Percentiles rank a stretch among this genome's conserved stretches.
Conservation (phyloP, 2,113 vertebrate genomes). For the Mus musculus region DNA sequence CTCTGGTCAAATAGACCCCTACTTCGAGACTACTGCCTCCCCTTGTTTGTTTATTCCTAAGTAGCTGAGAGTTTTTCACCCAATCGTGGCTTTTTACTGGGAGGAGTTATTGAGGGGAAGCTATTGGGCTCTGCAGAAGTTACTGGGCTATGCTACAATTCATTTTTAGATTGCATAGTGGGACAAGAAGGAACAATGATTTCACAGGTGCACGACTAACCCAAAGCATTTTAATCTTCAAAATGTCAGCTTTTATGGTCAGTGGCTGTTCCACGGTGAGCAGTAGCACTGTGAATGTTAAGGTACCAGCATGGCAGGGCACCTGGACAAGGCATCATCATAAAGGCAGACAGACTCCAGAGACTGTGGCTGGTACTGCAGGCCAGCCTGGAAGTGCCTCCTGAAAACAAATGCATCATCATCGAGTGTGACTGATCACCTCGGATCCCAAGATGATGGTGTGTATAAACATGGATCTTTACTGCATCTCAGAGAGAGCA, state of each 20-base stretch:
- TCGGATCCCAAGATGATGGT: background rate
- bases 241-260: conserved; percentile 79
- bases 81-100: background rate
- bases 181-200: conserved; percentile 66
- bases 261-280: conserved; percentile 29
- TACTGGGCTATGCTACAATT: conserved; percentile 62
- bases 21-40: background rate
- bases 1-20: background rate
- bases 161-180: conserved; percentile 67
- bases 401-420: background rate
- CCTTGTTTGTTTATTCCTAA: background rate
- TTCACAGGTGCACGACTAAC: conserved; percentile 79
- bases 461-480: background rate
- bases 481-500: background rate
- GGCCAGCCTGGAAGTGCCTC: background rate
- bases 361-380: background rate
- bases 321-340: background rate
- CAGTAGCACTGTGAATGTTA: conserved; percentile 48
- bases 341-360: background rate
- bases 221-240: conserved; percentile 72
- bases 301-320: background rate
- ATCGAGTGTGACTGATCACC: background rate
- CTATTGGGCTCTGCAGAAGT: conserved; percentile 68
- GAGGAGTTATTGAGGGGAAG: conserved; percentile 62
- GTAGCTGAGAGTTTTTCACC: background rate